Base-by-base conservation (phyloP, 2,797 vertebrate genomes). In the Macropus fuliginosus region DNA sequence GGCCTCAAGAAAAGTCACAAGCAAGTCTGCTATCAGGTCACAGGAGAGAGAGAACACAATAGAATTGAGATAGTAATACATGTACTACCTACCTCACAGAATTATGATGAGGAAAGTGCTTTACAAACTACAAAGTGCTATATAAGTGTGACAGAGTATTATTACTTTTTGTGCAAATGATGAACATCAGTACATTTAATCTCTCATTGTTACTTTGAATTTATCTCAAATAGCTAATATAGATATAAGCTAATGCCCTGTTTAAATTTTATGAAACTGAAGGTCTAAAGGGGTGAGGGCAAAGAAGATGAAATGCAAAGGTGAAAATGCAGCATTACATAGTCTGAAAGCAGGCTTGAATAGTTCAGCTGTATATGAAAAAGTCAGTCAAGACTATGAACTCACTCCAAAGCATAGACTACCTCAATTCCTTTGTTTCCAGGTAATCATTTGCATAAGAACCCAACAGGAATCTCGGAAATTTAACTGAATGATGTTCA, bases 31-130 rank as follows among this genome's bases (percentile, higher is more conserved):
- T 74, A 74, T 74, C 34, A 40, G 27, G 29, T 59, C 29, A 59
- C 1, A 31, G 28, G 21, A 56, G 11, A 13, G 29, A 29, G 27
- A 12, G 11, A 34, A 4, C 4, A 16, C 12, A 5, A 27, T 0
- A 66, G 62, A 66, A n/a, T 18, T 66, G 5, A 34, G 34, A 66
- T n/a, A 66, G n/a, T 66, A 62, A 31, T 66, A 66, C 62, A n/a
- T 66, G 5, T 46, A 81, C 18, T 40, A 81, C 5, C n/a, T 81
- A 21, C n/a, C 66, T 81, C 18, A 46, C 0, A 10, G 18, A 40
- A 40, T n/a, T 40, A 24, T 21, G 14, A 21, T 40, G n/a, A 81
- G 18, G 6, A 81, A 74, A 74, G 2, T 81, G 31, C 34, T 40
- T 74, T 74, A 34, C 16, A 66, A 66, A 66, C 34, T 66, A 66